phyloP scores from a whole-genome alignment of 2,888 invertebrate species.

The Eretmocerus hayati region DNA sequence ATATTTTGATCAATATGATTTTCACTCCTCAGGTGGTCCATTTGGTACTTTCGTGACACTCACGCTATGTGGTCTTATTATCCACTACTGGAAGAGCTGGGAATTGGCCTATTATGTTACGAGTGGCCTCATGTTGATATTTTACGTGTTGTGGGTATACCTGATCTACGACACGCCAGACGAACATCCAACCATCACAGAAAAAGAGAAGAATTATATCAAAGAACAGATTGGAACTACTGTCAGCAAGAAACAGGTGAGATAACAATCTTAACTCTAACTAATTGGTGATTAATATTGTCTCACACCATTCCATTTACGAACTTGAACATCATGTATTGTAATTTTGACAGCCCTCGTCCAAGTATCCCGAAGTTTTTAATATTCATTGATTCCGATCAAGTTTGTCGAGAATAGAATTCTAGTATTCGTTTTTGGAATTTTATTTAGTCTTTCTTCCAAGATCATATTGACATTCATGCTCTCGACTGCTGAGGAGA shows the following conservation, averaged over 20 bases:
- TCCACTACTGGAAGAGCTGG: constrained; percentile 61
- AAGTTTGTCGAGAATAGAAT: too few relatives aligned
- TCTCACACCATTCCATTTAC: background rate
- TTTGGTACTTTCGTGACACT: constrained; percentile 67
- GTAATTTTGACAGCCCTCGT: too few relatives aligned
- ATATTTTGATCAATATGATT: background rate
- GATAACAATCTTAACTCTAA: background rate
- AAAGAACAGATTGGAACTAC: constrained; percentile 39
- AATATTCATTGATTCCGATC: too few relatives aligned
- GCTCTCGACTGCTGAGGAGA: too few relatives aligned
- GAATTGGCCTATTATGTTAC: constrained; percentile 62
- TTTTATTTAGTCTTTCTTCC: too few relatives aligned
- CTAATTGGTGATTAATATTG: background rate
- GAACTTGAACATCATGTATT: too few relatives aligned
- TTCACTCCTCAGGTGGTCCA: constrained; percentile 62
- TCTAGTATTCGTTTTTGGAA: too few relatives aligned
- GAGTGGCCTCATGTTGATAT: constrained; percentile 53
- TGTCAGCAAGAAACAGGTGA: constrained; percentile 38
- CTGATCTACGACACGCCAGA: constrained; percentile 61
- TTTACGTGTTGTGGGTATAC: constrained; percentile 58
- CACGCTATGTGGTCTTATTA: constrained; percentile 60
- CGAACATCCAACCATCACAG: constrained; percentile 57
- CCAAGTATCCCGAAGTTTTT: too few relatives aligned
- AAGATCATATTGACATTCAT: too few relatives aligned
- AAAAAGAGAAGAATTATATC: constrained; percentile 59